Evolutionary conservation across 2,797 vertebrate species (phyloP).

Genomic region (Myiotriccus ornatus): DNA sequence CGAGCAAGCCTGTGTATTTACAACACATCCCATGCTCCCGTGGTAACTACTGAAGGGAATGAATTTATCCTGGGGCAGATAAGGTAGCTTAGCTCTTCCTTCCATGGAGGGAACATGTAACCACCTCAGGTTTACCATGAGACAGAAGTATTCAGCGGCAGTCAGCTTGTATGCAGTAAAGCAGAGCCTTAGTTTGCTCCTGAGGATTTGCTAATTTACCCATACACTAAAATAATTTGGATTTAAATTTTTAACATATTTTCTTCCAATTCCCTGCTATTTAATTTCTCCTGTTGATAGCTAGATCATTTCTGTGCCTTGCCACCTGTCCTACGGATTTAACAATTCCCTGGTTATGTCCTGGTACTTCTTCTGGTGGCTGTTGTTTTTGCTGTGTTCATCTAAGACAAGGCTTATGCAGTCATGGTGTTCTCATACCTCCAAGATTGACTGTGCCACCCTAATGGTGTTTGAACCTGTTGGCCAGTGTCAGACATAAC

Average conservation of each 20-base stretch:
- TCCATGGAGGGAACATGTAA: background rate
- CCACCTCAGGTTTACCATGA: background rate
- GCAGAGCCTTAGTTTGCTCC: background rate
- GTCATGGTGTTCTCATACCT: background rate
- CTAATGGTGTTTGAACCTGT: background rate
- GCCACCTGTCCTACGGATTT: background rate
- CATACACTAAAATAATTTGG: background rate
- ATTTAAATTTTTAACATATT: background rate
- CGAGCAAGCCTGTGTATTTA: background rate
- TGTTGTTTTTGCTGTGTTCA: background rate
- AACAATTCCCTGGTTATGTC: background rate
- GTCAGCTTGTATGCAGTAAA: background rate
- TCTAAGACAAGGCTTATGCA: background rate
- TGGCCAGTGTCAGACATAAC: background rate
- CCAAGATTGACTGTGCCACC: background rate
- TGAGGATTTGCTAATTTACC: background rate
- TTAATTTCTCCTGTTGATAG: background rate
- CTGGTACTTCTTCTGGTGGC: background rate
- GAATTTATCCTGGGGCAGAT: background rate
- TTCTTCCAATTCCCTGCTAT: background rate
- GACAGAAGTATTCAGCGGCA: background rate
- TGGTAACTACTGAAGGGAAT: background rate
- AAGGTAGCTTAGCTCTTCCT: background rate
- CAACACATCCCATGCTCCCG: background rate
- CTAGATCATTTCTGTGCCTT: background rate